Conservation (phyloP, 2,113 vertebrate species). For the Morphnarchus princeps region DNA sequence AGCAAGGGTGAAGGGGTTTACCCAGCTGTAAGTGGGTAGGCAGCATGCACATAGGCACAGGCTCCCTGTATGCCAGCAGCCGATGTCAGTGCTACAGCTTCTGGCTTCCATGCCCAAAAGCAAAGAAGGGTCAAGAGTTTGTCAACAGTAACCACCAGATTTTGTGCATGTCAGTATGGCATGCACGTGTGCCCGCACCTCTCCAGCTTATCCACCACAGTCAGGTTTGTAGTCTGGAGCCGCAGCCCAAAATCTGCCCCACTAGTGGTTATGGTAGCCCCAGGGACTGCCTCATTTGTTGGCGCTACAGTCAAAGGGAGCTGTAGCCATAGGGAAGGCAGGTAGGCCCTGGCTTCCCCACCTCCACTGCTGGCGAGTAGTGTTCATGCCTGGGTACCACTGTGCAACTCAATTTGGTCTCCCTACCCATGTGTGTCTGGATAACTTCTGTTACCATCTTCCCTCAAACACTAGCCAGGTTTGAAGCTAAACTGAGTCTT, state of each 20-base stretch:
- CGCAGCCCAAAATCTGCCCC: background rate
- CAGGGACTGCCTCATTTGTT: background rate
- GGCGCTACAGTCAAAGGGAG: background rate
- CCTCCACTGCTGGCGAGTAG: fast-evolving
- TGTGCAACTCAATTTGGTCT: fast-evolving
- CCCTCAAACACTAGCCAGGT: background rate
- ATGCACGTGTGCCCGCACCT: fast-evolving
- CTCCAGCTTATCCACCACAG: background rate
- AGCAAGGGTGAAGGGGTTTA: background rate
- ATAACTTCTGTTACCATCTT: background rate
- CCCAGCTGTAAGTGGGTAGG: background rate
- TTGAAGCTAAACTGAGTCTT: background rate
- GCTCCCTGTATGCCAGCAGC: background rate
- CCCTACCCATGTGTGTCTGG: fast-evolving
- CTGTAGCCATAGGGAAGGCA: background rate
- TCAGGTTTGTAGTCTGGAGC: background rate
- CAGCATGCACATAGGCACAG: fast-evolving
- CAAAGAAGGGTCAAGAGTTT: background rate
- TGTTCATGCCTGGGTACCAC: background rate
- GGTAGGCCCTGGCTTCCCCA: background rate
- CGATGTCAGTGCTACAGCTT: background rate
- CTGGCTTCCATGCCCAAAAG: background rate
- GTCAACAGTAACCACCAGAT: fast-evolving
- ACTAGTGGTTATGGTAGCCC: background rate
- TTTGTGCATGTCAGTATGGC: background rate